Percentiles rank a stretch among this genome's conserved stretches.
Conservation (phyloP, 2,888 invertebrate genomes). For the Catotricha subobsoleta region DNA sequence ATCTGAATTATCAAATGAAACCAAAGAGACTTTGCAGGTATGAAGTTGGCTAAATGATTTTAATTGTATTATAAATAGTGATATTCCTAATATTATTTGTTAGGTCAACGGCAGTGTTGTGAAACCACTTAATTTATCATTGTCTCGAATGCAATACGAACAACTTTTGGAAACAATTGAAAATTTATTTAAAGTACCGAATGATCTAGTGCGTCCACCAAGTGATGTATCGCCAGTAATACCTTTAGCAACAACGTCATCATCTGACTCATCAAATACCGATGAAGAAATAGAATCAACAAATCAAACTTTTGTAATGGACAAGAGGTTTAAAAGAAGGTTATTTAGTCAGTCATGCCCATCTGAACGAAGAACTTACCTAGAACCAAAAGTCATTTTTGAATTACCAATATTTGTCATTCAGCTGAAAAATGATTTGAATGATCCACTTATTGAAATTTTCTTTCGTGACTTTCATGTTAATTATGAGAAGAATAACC, state of each 20-base stretch:
- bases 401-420: constrained; percentile 58
- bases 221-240: constrained; percentile 17
- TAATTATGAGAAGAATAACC: constrained; percentile 47
- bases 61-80: neutral
- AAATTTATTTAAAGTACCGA: constrained; percentile 21
- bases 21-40: constrained; percentile 8
- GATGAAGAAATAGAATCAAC: too few relatives aligned
- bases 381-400: constrained; percentile 37
- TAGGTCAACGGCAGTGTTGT: constrained; percentile 61
- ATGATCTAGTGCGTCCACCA: constrained; percentile 16
- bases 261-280: neutral
- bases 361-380: constrained; percentile 9
- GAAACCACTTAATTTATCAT: constrained; percentile 65
- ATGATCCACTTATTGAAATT: constrained; percentile 66
- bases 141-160: constrained; percentile 75
- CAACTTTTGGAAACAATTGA: constrained; percentile 60
- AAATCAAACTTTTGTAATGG: constrained; percentile 7
- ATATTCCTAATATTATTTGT: neutral
- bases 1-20: neutral
- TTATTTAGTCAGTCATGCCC: constrained; percentile 6
- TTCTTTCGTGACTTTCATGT: constrained; percentile 69
- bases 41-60: too few relatives aligned
- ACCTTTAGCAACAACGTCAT: neutral
- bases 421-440: constrained; percentile 53
- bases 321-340: constrained; percentile 8